Conservation (phyloP, 2,888 invertebrate species). For the Mesorhabditis sp. region DNA sequence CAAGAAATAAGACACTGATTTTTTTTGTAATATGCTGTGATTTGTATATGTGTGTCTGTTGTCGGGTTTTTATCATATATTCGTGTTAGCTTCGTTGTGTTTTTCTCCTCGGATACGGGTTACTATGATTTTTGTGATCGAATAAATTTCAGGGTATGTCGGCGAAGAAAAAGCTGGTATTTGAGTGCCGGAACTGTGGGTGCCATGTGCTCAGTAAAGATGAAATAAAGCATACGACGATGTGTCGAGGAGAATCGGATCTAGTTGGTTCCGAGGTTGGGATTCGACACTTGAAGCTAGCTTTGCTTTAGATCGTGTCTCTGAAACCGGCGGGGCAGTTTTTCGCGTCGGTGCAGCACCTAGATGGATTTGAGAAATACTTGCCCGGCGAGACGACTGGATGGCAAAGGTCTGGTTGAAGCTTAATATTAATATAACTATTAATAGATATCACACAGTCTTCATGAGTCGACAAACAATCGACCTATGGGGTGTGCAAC, state of each 20-base stretch:
- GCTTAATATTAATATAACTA: too few species aligned
- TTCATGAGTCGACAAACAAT: constrained; percentile 41
- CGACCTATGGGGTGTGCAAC: constrained; percentile 28
- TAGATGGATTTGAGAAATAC: constrained; percentile 7
- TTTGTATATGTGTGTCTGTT: too few species aligned
- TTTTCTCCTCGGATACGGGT: background rate
- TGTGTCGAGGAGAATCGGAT: background rate
- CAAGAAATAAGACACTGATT: background rate
- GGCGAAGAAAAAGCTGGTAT: constrained; percentile 31
- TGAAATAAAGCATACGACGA: constrained; percentile 16
- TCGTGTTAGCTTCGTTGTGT: too few species aligned
- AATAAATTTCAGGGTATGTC: constrained; percentile 11
- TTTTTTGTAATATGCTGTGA: too few species aligned
- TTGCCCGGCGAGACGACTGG: constrained; percentile 13
- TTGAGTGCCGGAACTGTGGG: constrained; percentile 21
- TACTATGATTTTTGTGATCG: background rate
- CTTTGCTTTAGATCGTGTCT: constrained; percentile 3
- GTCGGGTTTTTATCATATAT: too few species aligned
- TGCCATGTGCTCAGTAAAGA: constrained; percentile 26
- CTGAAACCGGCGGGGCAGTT: constrained; percentile 8
- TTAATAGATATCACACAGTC: constrained; percentile 19
- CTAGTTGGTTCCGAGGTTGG: background rate
- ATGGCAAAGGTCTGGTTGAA: constrained; percentile 10
- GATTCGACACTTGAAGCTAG: background rate
- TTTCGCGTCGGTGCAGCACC: constrained; percentile 11